Base-by-base conservation (phyloP, 2,113 vertebrate species). In the Strix uralensis region DNA sequence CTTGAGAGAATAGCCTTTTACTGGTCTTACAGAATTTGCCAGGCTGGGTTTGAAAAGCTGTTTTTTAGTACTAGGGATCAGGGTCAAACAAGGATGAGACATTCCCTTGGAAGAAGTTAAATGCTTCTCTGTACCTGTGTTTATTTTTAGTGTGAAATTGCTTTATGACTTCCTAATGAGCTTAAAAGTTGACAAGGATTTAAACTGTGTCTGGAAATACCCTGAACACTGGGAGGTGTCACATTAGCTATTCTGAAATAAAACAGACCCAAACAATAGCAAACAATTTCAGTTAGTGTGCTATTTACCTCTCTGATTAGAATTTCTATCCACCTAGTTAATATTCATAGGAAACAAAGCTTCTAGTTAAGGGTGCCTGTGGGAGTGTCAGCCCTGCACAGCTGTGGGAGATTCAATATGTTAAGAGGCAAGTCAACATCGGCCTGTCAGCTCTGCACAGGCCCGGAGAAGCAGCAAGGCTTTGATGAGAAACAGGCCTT, bases 131-230 rank as follows among this genome's bases (percentile, higher is more conserved):
- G 16, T 93, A 62, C 19, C 25, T 36, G 1, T 58, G 20, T 58
- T 86, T 93, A 88, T 77, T 92, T 96, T 92, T 78, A 83, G 67
- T 78, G 22, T 66, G 46, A 81, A 89, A 87, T 85, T 94, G 22
- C 73, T 81, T 58, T 94, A 67, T 91, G 75, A 62, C 59, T 94
- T 80, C 58, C 29, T 92, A 54, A 70, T 73, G 34, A 90, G 34
- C 36, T 92, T 81, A 54, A 66, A 86, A 73, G 46, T 83, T 92
- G 88, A 55, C 67, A 74, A 32, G 59, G 62, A 62, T 91, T 94
- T 80, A 73, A 80, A n/a, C 36, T 29, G 49, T 85, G 27, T 58
- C 63, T 57, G 44, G 34, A 87, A 90, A 54, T 86, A 54, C 67
- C 11, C 46, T 15, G 32, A 32, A 70, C 5, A 8, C 0, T 58